Evolutionary conservation across 2,888 invertebrate species (phyloP).

Genomic region (Drosophila cyrtoloma): DNA sequence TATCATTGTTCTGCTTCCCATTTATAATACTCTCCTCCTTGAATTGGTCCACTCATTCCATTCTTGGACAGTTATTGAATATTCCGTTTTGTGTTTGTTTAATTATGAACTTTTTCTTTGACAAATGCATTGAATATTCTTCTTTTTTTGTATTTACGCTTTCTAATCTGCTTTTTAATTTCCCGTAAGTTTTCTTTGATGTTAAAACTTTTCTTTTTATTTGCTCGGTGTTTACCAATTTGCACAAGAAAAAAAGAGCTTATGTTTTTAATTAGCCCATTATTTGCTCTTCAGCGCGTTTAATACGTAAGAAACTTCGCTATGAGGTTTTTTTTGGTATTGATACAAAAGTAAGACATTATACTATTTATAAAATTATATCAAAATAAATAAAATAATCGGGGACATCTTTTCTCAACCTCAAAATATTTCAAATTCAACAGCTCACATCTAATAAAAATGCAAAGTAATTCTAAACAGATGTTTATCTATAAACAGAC

Average conservation of each 20-base stretch:
- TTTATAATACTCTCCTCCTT: conserved; percentile 31
- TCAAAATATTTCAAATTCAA: neutral
- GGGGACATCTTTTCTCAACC: neutral
- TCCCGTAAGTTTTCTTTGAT: conserved; percentile 73
- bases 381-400: neutral
- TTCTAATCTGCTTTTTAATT: conserved; percentile 78
- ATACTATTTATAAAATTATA: neutral
- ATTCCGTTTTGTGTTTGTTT: conserved; percentile 79
- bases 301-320: conserved; percentile 11
- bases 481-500: neutral
- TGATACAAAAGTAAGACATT: no score
- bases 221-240: conserved; percentile 61
- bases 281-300: conserved; percentile 44
- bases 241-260: conserved; percentile 43
- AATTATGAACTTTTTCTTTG: conserved; percentile 77
- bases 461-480: neutral
- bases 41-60: conserved; percentile 13
- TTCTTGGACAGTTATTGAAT: conserved; percentile 67
- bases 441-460: neutral
- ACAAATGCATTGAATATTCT: conserved; percentile 58
- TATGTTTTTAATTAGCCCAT: conserved; percentile 72
- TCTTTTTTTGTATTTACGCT: conserved; percentile 28
- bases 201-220: conserved; percentile 66
- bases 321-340: neutral
- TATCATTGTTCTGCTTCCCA: conserved; percentile 60